Evolutionary conservation across 1,140 invertebrate genomes (phyloP).

Genomic region (Antheraea mylitta): DNA sequence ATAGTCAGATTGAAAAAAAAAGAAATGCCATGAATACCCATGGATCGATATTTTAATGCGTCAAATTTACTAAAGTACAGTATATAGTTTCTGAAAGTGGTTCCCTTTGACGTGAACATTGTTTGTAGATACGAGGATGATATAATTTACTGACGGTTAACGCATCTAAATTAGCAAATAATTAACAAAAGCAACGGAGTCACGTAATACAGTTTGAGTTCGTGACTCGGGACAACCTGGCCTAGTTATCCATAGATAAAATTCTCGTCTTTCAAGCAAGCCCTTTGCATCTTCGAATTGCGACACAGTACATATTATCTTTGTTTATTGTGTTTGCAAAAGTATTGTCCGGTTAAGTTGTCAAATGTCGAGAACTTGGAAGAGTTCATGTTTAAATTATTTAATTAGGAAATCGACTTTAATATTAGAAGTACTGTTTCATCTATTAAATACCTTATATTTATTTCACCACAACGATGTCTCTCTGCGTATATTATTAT

Average conservation of each 20-base stretch:
- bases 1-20: too few species aligned
- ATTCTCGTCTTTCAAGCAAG: background rate
- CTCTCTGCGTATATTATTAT: background rate
- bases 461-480: background rate
- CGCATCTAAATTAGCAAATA: background rate
- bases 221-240: background rate
- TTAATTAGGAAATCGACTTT: background rate
- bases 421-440: too few species aligned
- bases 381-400: background rate
- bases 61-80: background rate
- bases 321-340: constrained; percentile 3
- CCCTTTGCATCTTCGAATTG: background rate
- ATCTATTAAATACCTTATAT: background rate
- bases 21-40: too few species aligned
- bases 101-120: background rate
- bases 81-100: too few species aligned
- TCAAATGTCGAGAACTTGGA: background rate
- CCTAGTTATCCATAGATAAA: constrained; percentile 3
- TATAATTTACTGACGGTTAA: background rate
- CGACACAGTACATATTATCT: background rate
- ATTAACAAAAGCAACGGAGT: constrained; percentile 2
- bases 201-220: background rate
- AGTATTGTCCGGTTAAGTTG: background rate
- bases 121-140: background rate
- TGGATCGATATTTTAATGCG: background rate